Evolutionary conservation across 2,797 vertebrate species (phyloP), one percentile per base, ranked within the genome.

Genomic region (Epinephelus coioides): DNA sequence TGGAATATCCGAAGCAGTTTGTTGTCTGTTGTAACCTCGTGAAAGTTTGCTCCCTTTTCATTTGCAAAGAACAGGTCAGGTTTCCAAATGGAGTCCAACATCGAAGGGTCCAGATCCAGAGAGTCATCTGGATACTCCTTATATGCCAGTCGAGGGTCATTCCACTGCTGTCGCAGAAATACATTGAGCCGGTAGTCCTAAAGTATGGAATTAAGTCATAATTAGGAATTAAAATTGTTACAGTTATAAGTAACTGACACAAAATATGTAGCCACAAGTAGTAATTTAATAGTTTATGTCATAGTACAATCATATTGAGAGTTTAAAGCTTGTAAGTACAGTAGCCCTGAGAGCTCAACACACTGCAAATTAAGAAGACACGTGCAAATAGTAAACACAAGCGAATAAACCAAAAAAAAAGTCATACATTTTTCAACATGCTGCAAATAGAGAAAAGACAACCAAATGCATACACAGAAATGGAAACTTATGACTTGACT

Each of bases 11-110:
- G 95, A 67, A 99, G 95, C 67, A 99, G 94, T 85, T 98, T 99
- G 96, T 99, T 99, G 93, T 98, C 97, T 0, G 97, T 98, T 67
- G 98, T 99, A 68, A 98, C 97, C 85, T 97, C 98, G 0, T 99
- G 98, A 90, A 99, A 99, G 84, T 96, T 98, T 85, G 98, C 98
- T 25, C 97, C 97, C 86, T 99, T 99, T 90, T 99, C 97, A 0
- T 99, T 99, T 83, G 97, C 97, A 3, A 99, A 99, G 94, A 99
- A 99, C 76, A 99, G 83, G 71, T 99, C 98, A 1, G 98, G 98
- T 92, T 98, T 99, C 97, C 97, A 99, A 87, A 99, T 99, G 85
- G 97, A 98, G 93, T 98, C 97, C 8, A 99, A 86, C 97, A 99
- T 99, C 49, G 98, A 98, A 5, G 98, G 97, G 85, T 98, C 97